These are phyloP conservation scores for Polypedilum pembai DNA, from an alignment of 1,140 invertebrate genomes.

Conservation along the genomic window DNA sequence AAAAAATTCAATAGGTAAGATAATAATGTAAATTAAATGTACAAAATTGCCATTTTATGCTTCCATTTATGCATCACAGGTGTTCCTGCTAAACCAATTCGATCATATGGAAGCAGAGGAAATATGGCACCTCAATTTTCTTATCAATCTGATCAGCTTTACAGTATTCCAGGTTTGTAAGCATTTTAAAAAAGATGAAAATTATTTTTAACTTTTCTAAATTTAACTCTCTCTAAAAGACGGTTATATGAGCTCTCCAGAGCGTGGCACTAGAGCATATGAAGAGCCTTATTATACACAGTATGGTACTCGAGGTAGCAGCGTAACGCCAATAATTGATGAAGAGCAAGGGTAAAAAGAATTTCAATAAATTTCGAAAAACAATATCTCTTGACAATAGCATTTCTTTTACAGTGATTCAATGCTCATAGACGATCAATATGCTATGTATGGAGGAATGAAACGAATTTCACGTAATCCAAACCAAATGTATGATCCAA, in stretches of 20 bases:
- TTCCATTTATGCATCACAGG: slow-evolving; percentile 40
- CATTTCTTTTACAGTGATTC: slow-evolving; percentile 52
- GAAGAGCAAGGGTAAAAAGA: slow-evolving; percentile 67
- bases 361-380: slow-evolving; percentile 30
- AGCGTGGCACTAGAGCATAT: slow-evolving; percentile 63
- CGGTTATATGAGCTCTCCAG: slow-evolving; percentile 82
- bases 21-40: neutral
- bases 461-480: slow-evolving; percentile 46
- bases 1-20: slow-evolving; percentile 42
- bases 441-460: slow-evolving; percentile 63
- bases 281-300: slow-evolving; percentile 83
- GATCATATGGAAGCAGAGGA: slow-evolving; percentile 50
- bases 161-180: slow-evolving; percentile 54
- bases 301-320: slow-evolving; percentile 60
- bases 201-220: neutral
- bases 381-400: slow-evolving; percentile 20
- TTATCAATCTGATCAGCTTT: slow-evolving; percentile 49
- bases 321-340: slow-evolving; percentile 81
- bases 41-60: neutral
- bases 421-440: slow-evolving; percentile 66
- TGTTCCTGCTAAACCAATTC: slow-evolving; percentile 56
- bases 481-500: slow-evolving; percentile 43
- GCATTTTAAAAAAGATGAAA: neutral
- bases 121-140: slow-evolving; percentile 49
- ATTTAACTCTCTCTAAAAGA: slow-evolving; percentile 43